A percentile compares a stretch with the other conserved stretches of the same genome.
phyloP scores from a whole-genome alignment of 2,113 vertebrate genomes.

The Syngnathoides biaculeatus region DNA sequence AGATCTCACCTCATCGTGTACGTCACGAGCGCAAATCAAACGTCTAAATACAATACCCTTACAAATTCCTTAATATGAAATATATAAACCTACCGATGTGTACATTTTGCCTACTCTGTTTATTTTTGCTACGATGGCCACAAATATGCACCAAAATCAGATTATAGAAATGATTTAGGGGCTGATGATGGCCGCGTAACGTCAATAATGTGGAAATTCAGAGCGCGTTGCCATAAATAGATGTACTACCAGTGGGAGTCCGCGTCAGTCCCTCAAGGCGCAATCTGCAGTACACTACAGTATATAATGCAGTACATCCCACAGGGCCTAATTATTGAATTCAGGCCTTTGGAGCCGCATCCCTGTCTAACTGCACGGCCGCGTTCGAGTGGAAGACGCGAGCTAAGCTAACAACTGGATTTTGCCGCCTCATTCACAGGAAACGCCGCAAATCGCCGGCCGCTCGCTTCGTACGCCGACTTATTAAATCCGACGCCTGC shows the following conservation, averaged over 20 bases:
- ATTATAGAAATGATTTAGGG: too few relatives aligned
- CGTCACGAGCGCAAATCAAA: too few relatives aligned
- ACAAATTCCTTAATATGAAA: too few relatives aligned
- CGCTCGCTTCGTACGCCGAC: too few relatives aligned
- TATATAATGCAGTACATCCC: background rate
- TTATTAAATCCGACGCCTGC: background rate
- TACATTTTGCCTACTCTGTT: too few relatives aligned
- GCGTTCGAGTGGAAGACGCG: background rate
- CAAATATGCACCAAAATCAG: too few relatives aligned
- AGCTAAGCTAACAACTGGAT: background rate
- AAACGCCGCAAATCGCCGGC: background rate
- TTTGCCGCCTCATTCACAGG: background rate
- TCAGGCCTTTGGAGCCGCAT: background rate
- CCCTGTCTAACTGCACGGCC: background rate
- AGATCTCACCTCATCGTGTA: too few relatives aligned
- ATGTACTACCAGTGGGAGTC: background rate
- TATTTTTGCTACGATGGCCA: too few relatives aligned
- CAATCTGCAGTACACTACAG: background rate
- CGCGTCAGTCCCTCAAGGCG: background rate
- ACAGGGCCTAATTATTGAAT: background rate
- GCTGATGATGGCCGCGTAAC: too few relatives aligned
- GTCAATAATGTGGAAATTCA: too few relatives aligned
- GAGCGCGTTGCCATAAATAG: background rate
- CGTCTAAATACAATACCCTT: too few relatives aligned
- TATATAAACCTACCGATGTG: too few relatives aligned